Evolutionary conservation across 1,140 invertebrate genomes (phyloP).

Genomic region (roundworm (Caenorhabditis elegans)): WBcel235 BX284606.5:4077501-4078000

Average conservation of each 20-base stretch:
- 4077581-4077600: no score
- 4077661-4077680: neutral
- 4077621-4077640: no score
- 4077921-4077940: no score
- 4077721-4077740: constrained; percentile 15
- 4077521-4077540: constrained; percentile 17
- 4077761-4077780: constrained; percentile 31
- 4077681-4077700: neutral
- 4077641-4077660: neutral
- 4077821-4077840: neutral
- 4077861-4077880: neutral
- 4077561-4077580: no score
- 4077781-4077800: constrained; percentile 29
- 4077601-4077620: no score
- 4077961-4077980: no score
- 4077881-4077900: neutral
- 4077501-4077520: neutral
- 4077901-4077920: no score
- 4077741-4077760: constrained; percentile 26
- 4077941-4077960: no score
- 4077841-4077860: constrained; percentile 19
- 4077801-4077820: constrained; percentile 3
- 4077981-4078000: no score
- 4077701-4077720: constrained; percentile 29
- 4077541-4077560: neutral